These are phyloP conservation scores for Ctenomys sociabilis DNA, from an alignment of 2,113 vertebrate species.

Conservation along the genomic window DNA sequence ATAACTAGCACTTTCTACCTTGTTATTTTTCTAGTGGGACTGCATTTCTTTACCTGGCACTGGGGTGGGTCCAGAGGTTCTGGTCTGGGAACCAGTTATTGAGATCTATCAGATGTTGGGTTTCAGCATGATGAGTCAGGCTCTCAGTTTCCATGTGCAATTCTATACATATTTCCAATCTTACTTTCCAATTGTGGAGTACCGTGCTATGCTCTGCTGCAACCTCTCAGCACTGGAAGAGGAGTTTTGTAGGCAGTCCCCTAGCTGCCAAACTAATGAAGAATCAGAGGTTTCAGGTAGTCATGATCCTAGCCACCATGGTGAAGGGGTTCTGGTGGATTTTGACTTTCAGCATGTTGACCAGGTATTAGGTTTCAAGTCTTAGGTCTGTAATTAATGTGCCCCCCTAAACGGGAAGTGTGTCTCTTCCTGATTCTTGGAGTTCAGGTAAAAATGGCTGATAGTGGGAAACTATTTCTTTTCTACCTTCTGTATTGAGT, in stretches of 20 bases:
- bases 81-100: neutral
- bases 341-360: neutral
- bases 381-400: neutral
- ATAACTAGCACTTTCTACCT: too few species aligned
- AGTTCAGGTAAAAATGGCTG: neutral
- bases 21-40: too few species aligned
- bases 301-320: neutral
- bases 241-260: neutral
- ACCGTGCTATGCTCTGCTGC: neutral
- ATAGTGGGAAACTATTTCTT: neutral
- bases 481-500: neutral
- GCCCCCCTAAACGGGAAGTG: neutral
- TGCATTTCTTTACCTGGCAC: neutral
- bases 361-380: neutral
- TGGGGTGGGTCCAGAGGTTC: neutral
- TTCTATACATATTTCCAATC: neutral
- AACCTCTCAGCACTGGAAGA: neutral
- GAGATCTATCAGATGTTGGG: neutral
- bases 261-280: neutral
- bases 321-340: neutral
- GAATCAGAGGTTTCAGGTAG: neutral
- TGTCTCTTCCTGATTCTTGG: neutral
- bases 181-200: neutral
- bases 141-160: neutral
- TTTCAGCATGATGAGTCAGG: neutral